phyloP scores from a whole-genome alignment of 2,888 invertebrate genomes.

The Eretmocerus hayati region DNA sequence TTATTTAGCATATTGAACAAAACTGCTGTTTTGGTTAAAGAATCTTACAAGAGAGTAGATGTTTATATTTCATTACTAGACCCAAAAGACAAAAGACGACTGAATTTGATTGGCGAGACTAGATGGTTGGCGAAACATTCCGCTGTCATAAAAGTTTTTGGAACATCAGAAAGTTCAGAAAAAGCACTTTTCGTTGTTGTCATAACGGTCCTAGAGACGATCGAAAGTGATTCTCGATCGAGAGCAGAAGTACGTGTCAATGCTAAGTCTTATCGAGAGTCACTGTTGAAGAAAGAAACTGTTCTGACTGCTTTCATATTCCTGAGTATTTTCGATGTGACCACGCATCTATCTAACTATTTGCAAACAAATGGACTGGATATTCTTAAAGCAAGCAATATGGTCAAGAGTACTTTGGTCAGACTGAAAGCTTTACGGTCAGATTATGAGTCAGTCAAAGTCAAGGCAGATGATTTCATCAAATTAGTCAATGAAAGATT shows the following conservation, averaged over 20 bases:
- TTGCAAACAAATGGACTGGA: conserved; percentile 11
- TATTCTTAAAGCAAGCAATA: conserved; percentile 7
- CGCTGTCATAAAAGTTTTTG: conserved; percentile 6
- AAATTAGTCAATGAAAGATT: neutral
- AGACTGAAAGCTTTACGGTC: neutral
- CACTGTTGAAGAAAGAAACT: conserved; percentile 7
- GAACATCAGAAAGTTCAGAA: neutral
- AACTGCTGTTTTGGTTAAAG: neutral
- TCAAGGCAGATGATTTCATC: neutral
- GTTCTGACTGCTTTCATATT: conserved; percentile 4
- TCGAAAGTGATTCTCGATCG: neutral
- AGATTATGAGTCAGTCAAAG: neutral
- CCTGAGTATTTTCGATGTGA: conserved; percentile 3
- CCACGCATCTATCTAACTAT: conserved; percentile 9
- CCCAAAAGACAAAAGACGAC: neutral
- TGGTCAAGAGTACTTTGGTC: neutral
- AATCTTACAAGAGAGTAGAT: neutral
- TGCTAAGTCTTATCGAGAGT: conserved; percentile 1
- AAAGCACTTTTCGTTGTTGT: neutral
- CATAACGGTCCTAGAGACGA: neutral
- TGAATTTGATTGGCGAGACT: conserved; percentile 7
- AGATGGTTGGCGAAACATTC: conserved; percentile 8
- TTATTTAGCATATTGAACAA: neutral
- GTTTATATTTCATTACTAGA: neutral
- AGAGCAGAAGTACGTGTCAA: neutral